Percentiles rank a stretch among this genome's conserved stretches.
Evolutionary conservation across 1,140 invertebrate species (phyloP).

Genomic region (Dinothrombium tinctorium): DNA sequence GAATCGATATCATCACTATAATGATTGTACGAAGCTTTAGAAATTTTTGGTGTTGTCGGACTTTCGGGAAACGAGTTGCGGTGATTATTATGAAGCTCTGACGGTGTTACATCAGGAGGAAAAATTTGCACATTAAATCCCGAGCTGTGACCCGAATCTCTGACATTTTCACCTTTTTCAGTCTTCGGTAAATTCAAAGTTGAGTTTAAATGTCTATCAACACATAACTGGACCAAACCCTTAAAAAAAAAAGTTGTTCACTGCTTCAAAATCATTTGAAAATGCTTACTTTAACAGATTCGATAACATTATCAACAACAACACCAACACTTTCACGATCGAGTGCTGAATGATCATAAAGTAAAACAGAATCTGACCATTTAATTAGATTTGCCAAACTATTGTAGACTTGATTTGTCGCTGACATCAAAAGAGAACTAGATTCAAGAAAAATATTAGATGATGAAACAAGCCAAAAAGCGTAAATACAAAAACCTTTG

Average conservation of each 20-base stretch:
- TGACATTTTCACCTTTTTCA: not conserved
- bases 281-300: conserved; percentile 45
- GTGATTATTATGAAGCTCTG: too few relatives aligned
- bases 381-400: conserved; percentile 60
- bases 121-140: too few relatives aligned
- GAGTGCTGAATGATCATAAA: conserved; percentile 38
- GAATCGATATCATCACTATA: too few relatives aligned
- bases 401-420: conserved; percentile 61
- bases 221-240: conserved; percentile 21
- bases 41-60: too few relatives aligned
- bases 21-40: too few relatives aligned
- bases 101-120: too few relatives aligned
- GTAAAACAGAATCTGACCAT: conserved; percentile 62
- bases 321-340: conserved; percentile 41
- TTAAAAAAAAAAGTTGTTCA: conserved; percentile 13
- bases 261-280: not conserved
- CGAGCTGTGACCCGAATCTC: too few relatives aligned
- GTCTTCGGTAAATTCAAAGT: not conserved
- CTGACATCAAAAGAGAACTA: conserved; percentile 31
- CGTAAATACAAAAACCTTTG: conserved; percentile 31
- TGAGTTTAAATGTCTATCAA: conserved; percentile 18
- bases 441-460: conserved; percentile 28
- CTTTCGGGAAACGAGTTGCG: too few relatives aligned
- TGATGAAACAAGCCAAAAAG: conserved; percentile 34
- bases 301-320: conserved; percentile 46